Evolutionary conservation across 2,113 vertebrate genomes (phyloP), one percentile per base, ranked within the genome.

Genomic region (Syngnathus scovelli): DNA sequence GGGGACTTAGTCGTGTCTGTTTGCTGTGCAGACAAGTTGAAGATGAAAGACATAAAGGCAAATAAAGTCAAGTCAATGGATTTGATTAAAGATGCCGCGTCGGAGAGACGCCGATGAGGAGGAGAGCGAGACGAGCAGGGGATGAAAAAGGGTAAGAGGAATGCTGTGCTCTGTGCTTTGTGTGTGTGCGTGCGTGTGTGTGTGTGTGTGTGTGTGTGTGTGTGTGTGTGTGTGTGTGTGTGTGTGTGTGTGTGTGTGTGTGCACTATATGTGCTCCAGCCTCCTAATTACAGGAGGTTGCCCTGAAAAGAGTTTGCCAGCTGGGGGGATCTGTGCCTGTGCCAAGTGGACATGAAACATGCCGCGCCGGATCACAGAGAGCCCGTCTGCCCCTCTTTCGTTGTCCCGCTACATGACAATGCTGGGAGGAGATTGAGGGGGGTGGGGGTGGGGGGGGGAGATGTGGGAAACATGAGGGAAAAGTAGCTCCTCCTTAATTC

Each of bases 231-330:
- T 43, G 41, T 12, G 44, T 46, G 44, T 46, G 44, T 49, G 46
- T 7, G 46, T 33, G 52, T 12, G 52, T 55, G 21, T 13, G 52
- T 55, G 23, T 33, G 23, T 15, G 23, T 2, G 54, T 36, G 27
- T 6, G 55, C 27, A 4, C 55, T 33, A 58, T 61, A 61, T 61
- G 87, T 89, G 92, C 92, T 91, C 91, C 92, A 90, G 92, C 92
- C 92, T 91, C 92, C 91, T 94, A 94, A 95, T 95, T 95, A 95
- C 92, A 84, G 77, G 89, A 92, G 91, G 91, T 92, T 89, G 91
- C 92, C 90, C 92, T 94, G 92, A 94, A 94, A 94, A 93, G 93
- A 92, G 92, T 89, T 93, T 90, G 91, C 88, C 86, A 89, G 85
- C 91, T 85, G 91, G 92, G 90, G 85, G 86, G 90, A 87, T 90